Evolutionary conservation across 1,140 invertebrate species (phyloP).

Genomic region (Papilio dardanus): DNA sequence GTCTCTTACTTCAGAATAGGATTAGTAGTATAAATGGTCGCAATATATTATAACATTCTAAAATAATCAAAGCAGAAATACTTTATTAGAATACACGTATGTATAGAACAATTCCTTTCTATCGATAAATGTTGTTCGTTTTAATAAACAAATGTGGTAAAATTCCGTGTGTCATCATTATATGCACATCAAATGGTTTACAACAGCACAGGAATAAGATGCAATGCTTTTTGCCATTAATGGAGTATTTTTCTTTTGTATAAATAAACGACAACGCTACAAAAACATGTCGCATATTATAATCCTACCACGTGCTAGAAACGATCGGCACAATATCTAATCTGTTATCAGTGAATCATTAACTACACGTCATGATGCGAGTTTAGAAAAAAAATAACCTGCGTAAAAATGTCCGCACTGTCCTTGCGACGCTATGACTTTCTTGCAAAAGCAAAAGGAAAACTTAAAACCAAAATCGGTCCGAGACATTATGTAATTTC

Average conservation of each 20-base stretch:
- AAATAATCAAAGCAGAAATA: neutral
- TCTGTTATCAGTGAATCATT: conserved; percentile 34
- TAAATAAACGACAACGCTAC: neutral
- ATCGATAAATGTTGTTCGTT: neutral
- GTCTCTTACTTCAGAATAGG: too few species aligned
- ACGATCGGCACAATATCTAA: conserved; percentile 23
- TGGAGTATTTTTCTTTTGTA: neutral
- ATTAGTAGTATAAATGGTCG: too few species aligned
- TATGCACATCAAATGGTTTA: too few species aligned
- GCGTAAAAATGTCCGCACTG: conserved; percentile 16
- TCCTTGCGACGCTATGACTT: neutral
- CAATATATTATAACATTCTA: too few species aligned
- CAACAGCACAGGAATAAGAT: neutral
- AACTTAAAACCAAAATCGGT: neutral
- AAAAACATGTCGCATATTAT: conserved; percentile 6
- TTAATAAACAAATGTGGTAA: neutral
- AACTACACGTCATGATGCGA: conserved; percentile 47
- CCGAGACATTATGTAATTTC: conserved; percentile 42
- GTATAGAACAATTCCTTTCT: neutral
- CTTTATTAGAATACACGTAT: neutral
- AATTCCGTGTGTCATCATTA: too few species aligned
- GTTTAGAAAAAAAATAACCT: conserved; percentile 43
- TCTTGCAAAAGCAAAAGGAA: neutral
- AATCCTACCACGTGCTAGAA: conserved; percentile 19
- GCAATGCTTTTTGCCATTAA: neutral